Percentiles rank a stretch among this genome's conserved stretches.
These are phyloP conservation scores for Drosophila suzukii DNA, from an alignment of 1,140 invertebrate genomes.

Conservation along the genomic window DNA sequence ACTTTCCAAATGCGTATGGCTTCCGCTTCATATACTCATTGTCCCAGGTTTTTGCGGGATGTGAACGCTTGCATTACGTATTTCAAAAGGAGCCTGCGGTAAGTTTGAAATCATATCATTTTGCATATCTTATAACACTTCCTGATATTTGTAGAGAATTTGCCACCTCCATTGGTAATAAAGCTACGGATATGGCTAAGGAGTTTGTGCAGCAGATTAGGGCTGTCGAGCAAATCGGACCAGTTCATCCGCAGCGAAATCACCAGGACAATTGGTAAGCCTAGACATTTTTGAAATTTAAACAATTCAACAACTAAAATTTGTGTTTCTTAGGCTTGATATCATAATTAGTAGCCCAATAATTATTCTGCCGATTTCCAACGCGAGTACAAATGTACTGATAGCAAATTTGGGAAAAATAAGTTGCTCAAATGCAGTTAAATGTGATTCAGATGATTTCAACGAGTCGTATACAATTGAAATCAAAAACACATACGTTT, in stretches of 20 bases:
- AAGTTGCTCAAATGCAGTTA: constrained; percentile 85
- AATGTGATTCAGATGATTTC: constrained; percentile 15
- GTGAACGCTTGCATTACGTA: constrained; percentile 92
- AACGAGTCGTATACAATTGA: constrained; percentile 84
- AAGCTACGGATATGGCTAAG: constrained; percentile 96
- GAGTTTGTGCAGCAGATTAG: constrained; percentile 92
- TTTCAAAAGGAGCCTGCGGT: constrained; percentile 88
- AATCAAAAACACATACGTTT: constrained; percentile 95
- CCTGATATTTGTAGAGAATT: constrained; percentile 87
- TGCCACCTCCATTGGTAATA: constrained; percentile 92
- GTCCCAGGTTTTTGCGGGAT: constrained; percentile 93
- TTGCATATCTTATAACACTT: too few relatives aligned
- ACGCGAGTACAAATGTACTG: constrained; percentile 92
- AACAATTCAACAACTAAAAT: background rate
- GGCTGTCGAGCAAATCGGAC: constrained; percentile 45
- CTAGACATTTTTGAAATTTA: background rate
- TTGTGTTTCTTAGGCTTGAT: constrained; percentile 85
- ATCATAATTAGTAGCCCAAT: constrained; percentile 95
- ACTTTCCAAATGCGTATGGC: constrained; percentile 91
- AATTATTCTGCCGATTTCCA: constrained; percentile 92
- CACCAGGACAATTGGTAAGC: constrained; percentile 48
- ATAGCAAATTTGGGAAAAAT: constrained; percentile 97
- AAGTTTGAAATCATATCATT: constrained; percentile 1
- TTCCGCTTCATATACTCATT: constrained; percentile 97
- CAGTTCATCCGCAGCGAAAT: constrained; percentile 34